Evolutionary conservation across 2,888 invertebrate genomes (phyloP).

Genomic region (Pteria penguin): DNA sequence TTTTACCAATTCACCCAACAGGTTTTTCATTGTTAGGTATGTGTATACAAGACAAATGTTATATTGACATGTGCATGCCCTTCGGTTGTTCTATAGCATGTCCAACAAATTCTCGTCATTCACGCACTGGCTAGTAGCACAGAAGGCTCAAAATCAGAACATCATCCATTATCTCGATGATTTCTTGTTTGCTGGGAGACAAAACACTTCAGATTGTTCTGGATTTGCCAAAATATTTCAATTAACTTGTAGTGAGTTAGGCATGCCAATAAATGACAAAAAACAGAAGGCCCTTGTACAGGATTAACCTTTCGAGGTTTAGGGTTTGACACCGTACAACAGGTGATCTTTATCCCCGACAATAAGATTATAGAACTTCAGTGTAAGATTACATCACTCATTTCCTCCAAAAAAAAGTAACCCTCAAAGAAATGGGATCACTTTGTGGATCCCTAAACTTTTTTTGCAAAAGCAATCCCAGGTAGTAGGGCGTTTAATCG

Average conservation of each 20-base stretch:
- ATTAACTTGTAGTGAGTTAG: not conserved
- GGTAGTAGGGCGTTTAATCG: not conserved
- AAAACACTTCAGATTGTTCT: not conserved
- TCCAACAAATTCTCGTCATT: not conserved
- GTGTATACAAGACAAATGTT: not conserved
- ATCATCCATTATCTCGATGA: conserved; percentile 2
- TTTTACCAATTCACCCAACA: too few species aligned
- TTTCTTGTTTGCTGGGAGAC: not conserved
- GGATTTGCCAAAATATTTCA: not conserved
- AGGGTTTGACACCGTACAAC: not conserved
- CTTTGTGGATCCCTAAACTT: conserved; percentile 1
- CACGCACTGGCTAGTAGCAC: not conserved
- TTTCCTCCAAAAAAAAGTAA: not conserved
- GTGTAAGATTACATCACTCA: too few species aligned
- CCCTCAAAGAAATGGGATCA: conserved; percentile 6
- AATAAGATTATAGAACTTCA: conserved; percentile 10
- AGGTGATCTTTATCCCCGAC: not conserved
- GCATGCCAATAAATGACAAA: not conserved
- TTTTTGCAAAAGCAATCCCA: not conserved
- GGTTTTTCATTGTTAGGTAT: conserved; percentile 1
- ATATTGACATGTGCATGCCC: conserved; percentile 18
- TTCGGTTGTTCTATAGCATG: conserved; percentile 23
- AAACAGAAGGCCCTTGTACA: conserved; percentile 7
- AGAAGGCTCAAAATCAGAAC: not conserved
- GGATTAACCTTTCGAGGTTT: not conserved